phyloP scores from a whole-genome alignment of 2,797 vertebrate genomes.

The Dromococcyx pavoninus region DNA sequence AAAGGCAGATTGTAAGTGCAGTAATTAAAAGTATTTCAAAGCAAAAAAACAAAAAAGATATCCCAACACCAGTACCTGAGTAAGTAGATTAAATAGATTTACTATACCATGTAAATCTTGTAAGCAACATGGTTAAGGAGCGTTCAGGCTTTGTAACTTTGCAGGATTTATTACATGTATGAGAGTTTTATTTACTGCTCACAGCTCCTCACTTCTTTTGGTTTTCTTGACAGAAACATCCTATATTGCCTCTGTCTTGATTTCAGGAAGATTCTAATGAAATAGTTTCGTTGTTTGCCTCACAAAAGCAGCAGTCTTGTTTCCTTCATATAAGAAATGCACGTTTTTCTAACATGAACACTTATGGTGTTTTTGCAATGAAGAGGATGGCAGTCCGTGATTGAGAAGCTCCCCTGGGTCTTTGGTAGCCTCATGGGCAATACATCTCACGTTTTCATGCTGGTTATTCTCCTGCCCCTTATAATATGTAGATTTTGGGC shows the following conservation, averaged over 20 bases:
- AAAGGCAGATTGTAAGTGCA: not conserved
- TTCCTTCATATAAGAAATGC: not conserved
- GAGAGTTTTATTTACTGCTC: not conserved
- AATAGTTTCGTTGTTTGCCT: not conserved
- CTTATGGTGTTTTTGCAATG: not conserved
- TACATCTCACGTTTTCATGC: not conserved
- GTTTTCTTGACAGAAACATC: not conserved
- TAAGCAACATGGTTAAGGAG: not conserved
- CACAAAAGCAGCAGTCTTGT: not conserved
- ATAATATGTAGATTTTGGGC: not conserved
- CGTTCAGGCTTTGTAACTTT: not conserved
- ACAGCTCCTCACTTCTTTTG: not conserved
- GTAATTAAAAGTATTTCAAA: not conserved
- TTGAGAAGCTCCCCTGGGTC: not conserved
- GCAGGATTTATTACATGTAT: not conserved
- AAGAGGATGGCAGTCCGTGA: not conserved
- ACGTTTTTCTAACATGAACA: fast-evolving
- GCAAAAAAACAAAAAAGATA: not conserved
- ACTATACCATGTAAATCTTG: not conserved
- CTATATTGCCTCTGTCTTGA: not conserved
- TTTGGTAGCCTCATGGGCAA: not conserved
- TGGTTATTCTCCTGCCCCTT: not conserved
- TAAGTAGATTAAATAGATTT: not conserved
- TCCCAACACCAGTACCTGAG: not conserved
- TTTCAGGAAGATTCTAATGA: not conserved